phyloP scores from a whole-genome alignment of 2,113 vertebrate genomes.

The Echinops telfairi region DNA sequence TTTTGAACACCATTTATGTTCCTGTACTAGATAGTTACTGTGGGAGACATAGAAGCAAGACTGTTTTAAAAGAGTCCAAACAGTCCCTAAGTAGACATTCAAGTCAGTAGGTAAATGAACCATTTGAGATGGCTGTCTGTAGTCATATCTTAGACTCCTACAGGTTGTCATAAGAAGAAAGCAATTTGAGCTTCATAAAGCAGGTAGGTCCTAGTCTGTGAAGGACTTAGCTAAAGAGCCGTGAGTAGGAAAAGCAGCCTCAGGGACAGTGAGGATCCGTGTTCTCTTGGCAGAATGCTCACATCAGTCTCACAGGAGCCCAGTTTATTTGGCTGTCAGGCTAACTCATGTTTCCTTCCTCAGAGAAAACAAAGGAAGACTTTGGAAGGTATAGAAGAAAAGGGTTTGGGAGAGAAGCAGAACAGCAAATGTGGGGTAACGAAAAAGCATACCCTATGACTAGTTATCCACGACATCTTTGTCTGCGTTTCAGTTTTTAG shows the following conservation, averaged over 20 bases:
- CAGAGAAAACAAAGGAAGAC: neutral
- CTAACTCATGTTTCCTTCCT: neutral
- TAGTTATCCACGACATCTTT: no score
- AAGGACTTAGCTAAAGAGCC: neutral
- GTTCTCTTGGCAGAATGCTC: neutral
- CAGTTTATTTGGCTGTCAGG: neutral
- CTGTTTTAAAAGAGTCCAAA: neutral
- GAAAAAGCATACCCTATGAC: no score
- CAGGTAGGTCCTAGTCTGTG: neutral
- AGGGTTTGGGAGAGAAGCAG: neutral
- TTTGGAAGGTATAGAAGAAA: neutral
- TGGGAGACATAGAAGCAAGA: neutral
- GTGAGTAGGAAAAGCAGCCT: neutral
- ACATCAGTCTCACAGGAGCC: neutral
- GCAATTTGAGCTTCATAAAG: neutral
- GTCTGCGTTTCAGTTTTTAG: neutral
- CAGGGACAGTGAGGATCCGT: neutral
- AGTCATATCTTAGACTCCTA: no score
- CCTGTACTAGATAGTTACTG: neutral
- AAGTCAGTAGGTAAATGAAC: neutral
- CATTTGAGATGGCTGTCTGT: neutral
- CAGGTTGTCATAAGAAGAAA: neutral
- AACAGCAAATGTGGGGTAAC: rapidly evolving
- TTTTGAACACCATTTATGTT: neutral
- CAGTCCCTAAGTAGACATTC: neutral